Conservation (phyloP, 2,888 invertebrate species). For the Cylloceria caligata region DNA sequence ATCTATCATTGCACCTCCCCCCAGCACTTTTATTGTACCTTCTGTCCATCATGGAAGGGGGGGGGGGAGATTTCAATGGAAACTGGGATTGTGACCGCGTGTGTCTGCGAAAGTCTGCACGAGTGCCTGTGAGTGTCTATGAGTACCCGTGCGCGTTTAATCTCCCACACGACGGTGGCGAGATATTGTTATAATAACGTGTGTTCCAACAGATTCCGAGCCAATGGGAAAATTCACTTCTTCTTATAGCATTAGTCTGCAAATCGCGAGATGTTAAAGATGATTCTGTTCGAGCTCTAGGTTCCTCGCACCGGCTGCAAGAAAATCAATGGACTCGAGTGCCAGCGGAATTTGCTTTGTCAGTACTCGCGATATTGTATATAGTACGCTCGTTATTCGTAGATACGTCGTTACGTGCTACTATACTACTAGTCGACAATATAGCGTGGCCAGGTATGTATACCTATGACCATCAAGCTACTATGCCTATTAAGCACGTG, state of each 20-base stretch:
- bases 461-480: too few species aligned
- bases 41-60: too few species aligned
- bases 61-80: too few species aligned
- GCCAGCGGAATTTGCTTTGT: conserved; percentile 56
- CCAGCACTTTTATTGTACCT: too few species aligned
- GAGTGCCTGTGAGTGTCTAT: background rate
- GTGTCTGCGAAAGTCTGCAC: background rate
- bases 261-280: conserved; percentile 7
- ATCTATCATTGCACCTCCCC: too few species aligned
- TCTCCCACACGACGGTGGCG: too few species aligned
- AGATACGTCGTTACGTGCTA: background rate
- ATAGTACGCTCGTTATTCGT: conserved; percentile 15
- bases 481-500: too few species aligned
- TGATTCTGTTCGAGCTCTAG: background rate
- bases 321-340: conserved; percentile 62
- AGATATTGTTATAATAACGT: too few species aligned
- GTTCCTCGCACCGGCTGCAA: conserved; percentile 7
- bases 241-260: background rate
- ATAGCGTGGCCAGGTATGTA: background rate
- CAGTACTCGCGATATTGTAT: conserved; percentile 33
- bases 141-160: too few species aligned
- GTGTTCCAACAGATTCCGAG: conserved; percentile 13
- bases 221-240: background rate
- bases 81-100: too few species aligned
- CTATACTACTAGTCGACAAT: background rate